These are phyloP conservation scores for Tethea ocularis DNA, from an alignment of 2,888 invertebrate species.

Conservation along the genomic window DNA sequence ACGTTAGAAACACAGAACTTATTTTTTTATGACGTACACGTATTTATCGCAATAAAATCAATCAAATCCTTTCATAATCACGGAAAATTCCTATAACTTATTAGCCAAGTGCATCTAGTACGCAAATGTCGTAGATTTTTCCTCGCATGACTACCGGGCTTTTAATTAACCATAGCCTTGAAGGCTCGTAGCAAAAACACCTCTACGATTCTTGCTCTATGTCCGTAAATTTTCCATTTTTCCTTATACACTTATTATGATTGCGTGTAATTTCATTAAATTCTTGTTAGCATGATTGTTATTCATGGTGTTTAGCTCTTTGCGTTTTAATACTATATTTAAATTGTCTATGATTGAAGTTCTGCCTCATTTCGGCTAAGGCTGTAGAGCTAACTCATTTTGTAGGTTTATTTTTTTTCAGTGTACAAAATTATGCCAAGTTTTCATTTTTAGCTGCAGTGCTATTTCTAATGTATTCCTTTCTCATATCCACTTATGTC, in stretches of 20 bases:
- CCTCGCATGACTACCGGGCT: slow-evolving; percentile 8
- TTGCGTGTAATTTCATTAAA: slow-evolving; percentile 20
- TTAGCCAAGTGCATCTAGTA: background rate
- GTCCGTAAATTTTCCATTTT: slow-evolving; percentile 32
- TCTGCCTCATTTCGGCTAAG: background rate
- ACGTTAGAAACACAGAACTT: too few species aligned
- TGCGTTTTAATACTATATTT: slow-evolving; percentile 1
- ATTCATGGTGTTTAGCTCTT: background rate
- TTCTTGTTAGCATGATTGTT: slow-evolving; percentile 25
- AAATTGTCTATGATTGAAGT: background rate
- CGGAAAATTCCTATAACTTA: background rate
- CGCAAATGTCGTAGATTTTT: background rate
- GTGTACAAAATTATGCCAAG: too few species aligned
- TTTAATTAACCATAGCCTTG: slow-evolving; percentile 2
- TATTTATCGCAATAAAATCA: too few species aligned
- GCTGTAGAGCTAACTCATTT: background rate
- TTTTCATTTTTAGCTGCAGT: too few species aligned
- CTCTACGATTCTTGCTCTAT: background rate
- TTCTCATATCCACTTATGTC: background rate
- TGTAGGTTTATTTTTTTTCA: background rate
- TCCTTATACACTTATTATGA: slow-evolving; percentile 32
- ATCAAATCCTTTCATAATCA: background rate
- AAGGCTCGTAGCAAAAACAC: slow-evolving; percentile 10
- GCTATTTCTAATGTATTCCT: too few species aligned
- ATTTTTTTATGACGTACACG: background rate